These are phyloP conservation scores for Callocephalon fimbriatum DNA, from an alignment of 2,113 vertebrate genomes.

Conservation along the genomic window DNA sequence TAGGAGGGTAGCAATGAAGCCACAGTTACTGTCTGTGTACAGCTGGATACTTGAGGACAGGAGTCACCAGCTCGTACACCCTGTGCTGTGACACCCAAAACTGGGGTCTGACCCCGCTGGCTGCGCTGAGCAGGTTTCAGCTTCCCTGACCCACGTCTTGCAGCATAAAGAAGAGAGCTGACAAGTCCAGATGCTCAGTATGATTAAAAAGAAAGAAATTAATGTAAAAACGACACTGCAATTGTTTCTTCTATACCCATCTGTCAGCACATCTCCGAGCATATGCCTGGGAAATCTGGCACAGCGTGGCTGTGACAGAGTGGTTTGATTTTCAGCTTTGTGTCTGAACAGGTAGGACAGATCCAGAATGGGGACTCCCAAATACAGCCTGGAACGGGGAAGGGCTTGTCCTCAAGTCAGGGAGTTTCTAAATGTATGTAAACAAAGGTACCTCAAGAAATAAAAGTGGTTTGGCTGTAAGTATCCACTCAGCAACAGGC, in stretches of 20 bases:
- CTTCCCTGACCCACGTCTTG: neutral
- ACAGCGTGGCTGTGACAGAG: rapidly evolving
- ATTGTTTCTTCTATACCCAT: neutral
- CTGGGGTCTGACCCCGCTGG: neutral
- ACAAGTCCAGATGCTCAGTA: neutral
- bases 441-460: neutral
- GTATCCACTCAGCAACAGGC: neutral
- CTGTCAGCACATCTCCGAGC: neutral
- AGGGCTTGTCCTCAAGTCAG: neutral
- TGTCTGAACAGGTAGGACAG: neutral
- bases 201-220: neutral
- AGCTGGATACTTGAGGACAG: neutral
- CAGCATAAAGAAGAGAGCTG: neutral
- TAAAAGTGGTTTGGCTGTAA: neutral
- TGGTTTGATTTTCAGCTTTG: rapidly evolving
- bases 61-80: neutral
- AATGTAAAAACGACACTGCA: neutral
- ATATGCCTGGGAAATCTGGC: neutral
- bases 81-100: neutral
- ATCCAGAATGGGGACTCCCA: neutral
- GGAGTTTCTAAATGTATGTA: neutral
- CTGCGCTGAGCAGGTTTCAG: rapidly evolving
- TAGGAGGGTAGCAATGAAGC: neutral
- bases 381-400: neutral
- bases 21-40: neutral